These are phyloP conservation scores for Cyclina sinensis DNA, from an alignment of 1,140 invertebrate species.

Conservation along the genomic window DNA sequence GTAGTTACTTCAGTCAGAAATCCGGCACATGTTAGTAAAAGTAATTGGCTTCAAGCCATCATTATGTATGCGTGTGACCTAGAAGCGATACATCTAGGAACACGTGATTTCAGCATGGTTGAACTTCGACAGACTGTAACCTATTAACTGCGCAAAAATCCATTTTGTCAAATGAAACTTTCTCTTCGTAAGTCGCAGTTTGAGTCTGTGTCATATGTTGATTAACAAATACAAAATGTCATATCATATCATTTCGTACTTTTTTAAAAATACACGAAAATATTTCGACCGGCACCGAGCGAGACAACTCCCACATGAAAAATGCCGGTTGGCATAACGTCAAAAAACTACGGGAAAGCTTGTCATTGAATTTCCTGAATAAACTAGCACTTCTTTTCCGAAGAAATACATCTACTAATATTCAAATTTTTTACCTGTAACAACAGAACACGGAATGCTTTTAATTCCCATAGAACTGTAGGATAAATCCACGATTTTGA, in stretches of 20 bases:
- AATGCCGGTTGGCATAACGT: constrained; percentile 49
- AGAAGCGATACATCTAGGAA: constrained; percentile 4
- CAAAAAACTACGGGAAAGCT: background rate
- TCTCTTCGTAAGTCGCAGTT: background rate
- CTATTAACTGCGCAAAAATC: constrained; percentile 23
- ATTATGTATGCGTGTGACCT: constrained; percentile 56
- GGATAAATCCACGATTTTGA: background rate
- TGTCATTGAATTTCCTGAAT: constrained; percentile 15
- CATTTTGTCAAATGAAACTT: constrained; percentile 30
- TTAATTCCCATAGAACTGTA: constrained; percentile 58
- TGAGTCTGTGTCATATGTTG: background rate
- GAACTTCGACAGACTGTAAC: constrained; percentile 32
- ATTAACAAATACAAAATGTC: background rate
- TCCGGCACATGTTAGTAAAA: background rate
- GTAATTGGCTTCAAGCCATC: constrained; percentile 51
- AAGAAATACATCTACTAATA: background rate
- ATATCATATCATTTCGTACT: constrained; percentile 11
- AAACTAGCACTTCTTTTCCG: background rate
- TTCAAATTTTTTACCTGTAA: constrained; percentile 41
- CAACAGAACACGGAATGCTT: constrained; percentile 22
- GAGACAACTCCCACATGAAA: constrained; percentile 56
- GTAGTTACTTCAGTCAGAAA: background rate
- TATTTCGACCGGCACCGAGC: background rate
- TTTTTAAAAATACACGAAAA: constrained; percentile 11
- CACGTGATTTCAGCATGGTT: constrained; percentile 7